Percentiles rank a stretch among this genome's conserved stretches.
These are phyloP conservation scores for Anthoscopus minutus DNA, from an alignment of 2,113 vertebrate species.

Conservation along the genomic window DNA sequence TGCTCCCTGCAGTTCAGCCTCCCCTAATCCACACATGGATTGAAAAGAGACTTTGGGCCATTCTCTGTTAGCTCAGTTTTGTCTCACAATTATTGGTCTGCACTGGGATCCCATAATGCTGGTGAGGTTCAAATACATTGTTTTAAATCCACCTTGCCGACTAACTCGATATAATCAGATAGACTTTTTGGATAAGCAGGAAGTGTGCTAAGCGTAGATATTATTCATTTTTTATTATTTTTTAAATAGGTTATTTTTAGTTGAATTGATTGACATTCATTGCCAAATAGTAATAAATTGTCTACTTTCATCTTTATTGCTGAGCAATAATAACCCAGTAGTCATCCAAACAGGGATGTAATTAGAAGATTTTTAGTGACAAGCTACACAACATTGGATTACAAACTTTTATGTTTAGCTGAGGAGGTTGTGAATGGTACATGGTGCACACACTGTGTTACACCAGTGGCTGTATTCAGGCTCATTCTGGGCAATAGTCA, in stretches of 20 bases:
- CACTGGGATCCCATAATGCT: neutral
- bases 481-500: neutral
- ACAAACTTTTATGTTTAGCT: neutral
- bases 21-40: neutral
- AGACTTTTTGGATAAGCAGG: neutral
- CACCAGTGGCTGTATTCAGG: neutral
- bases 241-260: constrained; percentile 10
- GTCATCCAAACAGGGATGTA: neutral
- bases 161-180: neutral
- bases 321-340: constrained; percentile 36
- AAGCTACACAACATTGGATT: neutral
- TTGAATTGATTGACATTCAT: constrained; percentile 19
- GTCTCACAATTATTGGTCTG: neutral
- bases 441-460: neutral
- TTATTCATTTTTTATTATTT: neutral
- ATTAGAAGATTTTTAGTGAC: constrained; percentile 1
- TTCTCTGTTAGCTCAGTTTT: neutral
- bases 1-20: neutral
- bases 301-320: constrained; percentile 42
- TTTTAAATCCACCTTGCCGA: neutral
- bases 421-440: neutral
- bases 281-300: constrained; percentile 52
- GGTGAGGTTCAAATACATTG: neutral
- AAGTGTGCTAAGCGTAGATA: neutral
- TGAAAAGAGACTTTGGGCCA: neutral